Evolutionary conservation across 1,140 invertebrate species (phyloP).

Genomic region (Drosophila ficusphila): DNA sequence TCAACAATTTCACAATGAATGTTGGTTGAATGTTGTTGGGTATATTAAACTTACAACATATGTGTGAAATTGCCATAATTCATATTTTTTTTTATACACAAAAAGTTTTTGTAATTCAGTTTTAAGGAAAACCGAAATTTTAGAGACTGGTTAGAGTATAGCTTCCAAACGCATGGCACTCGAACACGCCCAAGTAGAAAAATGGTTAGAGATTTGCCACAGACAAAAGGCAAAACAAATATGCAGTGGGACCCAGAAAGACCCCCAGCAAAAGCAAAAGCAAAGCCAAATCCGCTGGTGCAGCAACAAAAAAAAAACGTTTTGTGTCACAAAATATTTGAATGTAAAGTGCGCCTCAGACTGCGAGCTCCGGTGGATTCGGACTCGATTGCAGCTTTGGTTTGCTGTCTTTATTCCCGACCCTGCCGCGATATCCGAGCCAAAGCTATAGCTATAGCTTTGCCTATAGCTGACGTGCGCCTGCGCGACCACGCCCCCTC

Average conservation of each 20-base stretch:
- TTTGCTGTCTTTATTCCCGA: slow-evolving; percentile 74
- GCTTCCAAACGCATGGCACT: slow-evolving; percentile 38
- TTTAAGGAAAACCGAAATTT: too few species aligned
- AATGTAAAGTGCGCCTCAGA: slow-evolving; percentile 75
- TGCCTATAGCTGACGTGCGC: slow-evolving; percentile 60
- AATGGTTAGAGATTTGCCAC: slow-evolving; percentile 55
- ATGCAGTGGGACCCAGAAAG: slow-evolving; percentile 45
- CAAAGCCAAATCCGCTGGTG: slow-evolving; percentile 11
- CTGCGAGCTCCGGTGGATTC: slow-evolving; percentile 12
- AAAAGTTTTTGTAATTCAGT: too few species aligned
- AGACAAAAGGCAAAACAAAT: slow-evolving; percentile 69
- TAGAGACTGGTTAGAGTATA: slow-evolving; percentile 2
- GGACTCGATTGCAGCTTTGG: slow-evolving; percentile 35
- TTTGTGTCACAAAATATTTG: slow-evolving; percentile 82
- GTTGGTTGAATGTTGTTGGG: too few species aligned
- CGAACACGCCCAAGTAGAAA: slow-evolving; percentile 63
- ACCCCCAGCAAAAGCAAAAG: slow-evolving; percentile 38
- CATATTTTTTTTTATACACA: too few species aligned
- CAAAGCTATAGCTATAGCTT: slow-evolving; percentile 26
- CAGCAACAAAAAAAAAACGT: slow-evolving; percentile 62
- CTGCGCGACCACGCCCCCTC: slow-evolving; percentile 60
- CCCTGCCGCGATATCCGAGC: slow-evolving; percentile 15
- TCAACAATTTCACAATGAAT: too few species aligned
- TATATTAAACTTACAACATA: too few species aligned
- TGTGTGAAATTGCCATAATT: too few species aligned